These are phyloP conservation scores for Phainopepla nitens DNA, from an alignment of 2,113 vertebrate species.

Conservation along the genomic window DNA sequence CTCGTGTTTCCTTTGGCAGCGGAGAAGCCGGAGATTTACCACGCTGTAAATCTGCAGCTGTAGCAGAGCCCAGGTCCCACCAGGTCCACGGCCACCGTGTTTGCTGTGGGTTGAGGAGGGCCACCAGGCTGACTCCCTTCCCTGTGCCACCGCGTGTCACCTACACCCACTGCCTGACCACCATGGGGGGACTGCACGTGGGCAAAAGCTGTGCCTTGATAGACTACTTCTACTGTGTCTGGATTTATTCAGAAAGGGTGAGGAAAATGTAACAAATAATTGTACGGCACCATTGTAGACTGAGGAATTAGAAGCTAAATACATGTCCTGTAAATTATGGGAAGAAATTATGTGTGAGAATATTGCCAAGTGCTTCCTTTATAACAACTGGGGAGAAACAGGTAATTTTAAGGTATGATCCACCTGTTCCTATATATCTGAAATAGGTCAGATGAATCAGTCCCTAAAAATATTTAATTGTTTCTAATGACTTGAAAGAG, in stretches of 20 bases:
- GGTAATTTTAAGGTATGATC: background rate
- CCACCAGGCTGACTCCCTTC: background rate
- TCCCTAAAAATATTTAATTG: background rate
- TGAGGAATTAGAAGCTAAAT: background rate
- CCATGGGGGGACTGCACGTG: fast-evolving
- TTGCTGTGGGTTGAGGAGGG: background rate
- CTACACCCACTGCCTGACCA: background rate
- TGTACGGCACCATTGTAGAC: background rate
- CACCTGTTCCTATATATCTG: background rate
- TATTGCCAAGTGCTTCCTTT: background rate
- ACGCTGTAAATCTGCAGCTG: background rate
- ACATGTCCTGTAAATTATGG: background rate
- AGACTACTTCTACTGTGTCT: background rate
- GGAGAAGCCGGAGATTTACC: background rate
- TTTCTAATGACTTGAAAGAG: background rate
- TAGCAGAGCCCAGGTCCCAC: background rate
- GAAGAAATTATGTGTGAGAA: background rate
- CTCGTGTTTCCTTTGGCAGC: slow-evolving; percentile 33
- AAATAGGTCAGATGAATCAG: background rate
- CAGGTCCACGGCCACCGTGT: background rate
- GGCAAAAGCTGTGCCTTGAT: background rate
- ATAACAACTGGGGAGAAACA: background rate
- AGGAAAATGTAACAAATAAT: background rate
- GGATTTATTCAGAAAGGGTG: background rate
- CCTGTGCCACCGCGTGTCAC: fast-evolving